Percentiles rank a stretch among this genome's conserved stretches.
Evolutionary conservation across 2,113 vertebrate genomes (phyloP).

Genomic region (Prunella himalayana): DNA sequence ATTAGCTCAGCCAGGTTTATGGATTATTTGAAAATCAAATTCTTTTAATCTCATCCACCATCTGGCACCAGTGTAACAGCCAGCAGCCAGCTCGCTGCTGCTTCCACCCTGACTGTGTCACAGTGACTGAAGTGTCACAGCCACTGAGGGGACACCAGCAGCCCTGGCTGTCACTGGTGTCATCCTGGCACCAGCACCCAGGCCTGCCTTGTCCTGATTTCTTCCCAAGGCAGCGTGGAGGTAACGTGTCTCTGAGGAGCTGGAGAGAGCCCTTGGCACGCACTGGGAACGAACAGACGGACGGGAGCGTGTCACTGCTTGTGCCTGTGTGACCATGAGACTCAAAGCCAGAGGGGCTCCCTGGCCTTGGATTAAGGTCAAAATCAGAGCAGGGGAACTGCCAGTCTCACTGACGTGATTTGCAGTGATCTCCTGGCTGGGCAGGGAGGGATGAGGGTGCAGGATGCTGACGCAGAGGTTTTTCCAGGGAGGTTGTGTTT

Average conservation of each 20-base stretch:
- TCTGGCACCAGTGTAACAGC: conserved; percentile 50
- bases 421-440: background rate
- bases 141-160: background rate
- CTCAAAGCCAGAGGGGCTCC: background rate
- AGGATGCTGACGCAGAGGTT: background rate
- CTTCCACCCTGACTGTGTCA: background rate
- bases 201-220: background rate
- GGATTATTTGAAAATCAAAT: conserved; percentile 75
- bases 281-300: background rate
- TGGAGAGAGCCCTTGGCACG: background rate
- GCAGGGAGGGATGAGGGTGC: background rate
- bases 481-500: background rate
- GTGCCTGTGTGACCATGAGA: background rate
- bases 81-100: conserved; percentile 6
- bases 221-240: background rate
- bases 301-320: background rate
- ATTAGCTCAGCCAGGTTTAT: conserved; percentile 67
- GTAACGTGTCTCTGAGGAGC: background rate
- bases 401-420: background rate
- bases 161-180: background rate
- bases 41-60: conserved; percentile 70
- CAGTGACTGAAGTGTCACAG: background rate
- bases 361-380: background rate
- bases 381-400: background rate
- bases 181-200: background rate